Evolutionary conservation across 2,113 vertebrate genomes (phyloP).

Genomic region (Gallinago paraguaiae): DNA sequence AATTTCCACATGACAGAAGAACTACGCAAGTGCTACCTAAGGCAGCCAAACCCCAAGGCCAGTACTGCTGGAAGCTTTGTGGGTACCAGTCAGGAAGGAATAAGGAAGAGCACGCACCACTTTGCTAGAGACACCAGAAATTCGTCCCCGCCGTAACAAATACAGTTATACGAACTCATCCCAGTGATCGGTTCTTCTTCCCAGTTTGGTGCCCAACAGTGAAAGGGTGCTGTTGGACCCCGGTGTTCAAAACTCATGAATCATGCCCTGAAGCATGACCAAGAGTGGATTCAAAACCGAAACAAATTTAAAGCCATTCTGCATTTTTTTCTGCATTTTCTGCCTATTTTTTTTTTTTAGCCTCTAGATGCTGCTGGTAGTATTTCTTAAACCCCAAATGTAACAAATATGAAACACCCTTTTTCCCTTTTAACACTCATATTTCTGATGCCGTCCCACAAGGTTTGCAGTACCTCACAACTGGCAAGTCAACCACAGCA

Average conservation of each 20-base stretch:
- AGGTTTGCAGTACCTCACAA: neutral
- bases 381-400: neutral
- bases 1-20: conserved; percentile 45
- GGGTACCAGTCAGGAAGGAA: neutral
- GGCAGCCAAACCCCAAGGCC: neutral
- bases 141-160: neutral
- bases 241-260: neutral
- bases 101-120: neutral
- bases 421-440: neutral
- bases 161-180: neutral
- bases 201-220: neutral
- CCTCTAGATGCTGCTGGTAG: neutral
- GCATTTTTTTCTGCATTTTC: too few species aligned
- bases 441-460: neutral
- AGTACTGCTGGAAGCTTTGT: neutral
- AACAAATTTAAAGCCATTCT: neutral
- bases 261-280: neutral
- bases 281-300: neutral
- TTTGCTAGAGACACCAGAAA: neutral
- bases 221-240: neutral
- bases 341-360: neutral
- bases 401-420: neutral
- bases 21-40: conserved; percentile 14
- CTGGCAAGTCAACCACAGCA: rapidly evolving
- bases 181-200: neutral